Base-by-base conservation (phyloP, 2,113 vertebrate species). In the Coracopsis vasa region DNA sequence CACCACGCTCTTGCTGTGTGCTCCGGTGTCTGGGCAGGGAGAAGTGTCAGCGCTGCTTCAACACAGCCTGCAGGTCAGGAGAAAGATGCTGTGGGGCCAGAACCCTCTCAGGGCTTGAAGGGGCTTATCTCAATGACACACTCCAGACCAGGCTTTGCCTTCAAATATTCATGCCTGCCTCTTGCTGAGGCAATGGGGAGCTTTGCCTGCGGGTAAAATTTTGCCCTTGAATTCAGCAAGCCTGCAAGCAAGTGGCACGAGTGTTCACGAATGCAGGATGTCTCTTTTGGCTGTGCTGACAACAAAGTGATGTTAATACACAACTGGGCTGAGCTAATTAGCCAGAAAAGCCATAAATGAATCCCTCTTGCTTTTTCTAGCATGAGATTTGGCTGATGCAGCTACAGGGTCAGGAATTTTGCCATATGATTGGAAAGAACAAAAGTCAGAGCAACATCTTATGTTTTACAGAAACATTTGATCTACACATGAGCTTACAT, bases 301-400 rank as follows among this genome's bases (percentile, higher is more conserved):
- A 33, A 10, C 3, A 56, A 39, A 85, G 58, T 10, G 79, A 44
- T 80, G 92, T 71, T 83, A 8, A 72, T 6, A 7, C 54, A 73
- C 85, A 78, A 21, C 75, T 64, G 80, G 88, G 77, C 90, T 91
- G 14, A 89, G 88, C 47, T 94, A 75, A 91, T 89, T 90, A 50
- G 51, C 91, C 69, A 65, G 72, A 67, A 65, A 74, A 86, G 28
- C 75, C 80, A 41, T 4, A 20, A 86, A 79, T 79, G 3, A 92
- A 79, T 89, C 83, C 61, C 77, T 66, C 70, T 41, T 45, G 51
- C 41, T 86, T 88, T 39, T 60, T 84, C 17, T 24, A 83, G 94
- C 31, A 1, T n/a, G 56, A 80, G 65, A 72, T 39, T 92, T 90
- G 84, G 81, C 86, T 64, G 73, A 50, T 53, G 72, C 71, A 85